phyloP scores from a whole-genome alignment of 2,888 invertebrate genomes.

The Meta bourneti region DNA sequence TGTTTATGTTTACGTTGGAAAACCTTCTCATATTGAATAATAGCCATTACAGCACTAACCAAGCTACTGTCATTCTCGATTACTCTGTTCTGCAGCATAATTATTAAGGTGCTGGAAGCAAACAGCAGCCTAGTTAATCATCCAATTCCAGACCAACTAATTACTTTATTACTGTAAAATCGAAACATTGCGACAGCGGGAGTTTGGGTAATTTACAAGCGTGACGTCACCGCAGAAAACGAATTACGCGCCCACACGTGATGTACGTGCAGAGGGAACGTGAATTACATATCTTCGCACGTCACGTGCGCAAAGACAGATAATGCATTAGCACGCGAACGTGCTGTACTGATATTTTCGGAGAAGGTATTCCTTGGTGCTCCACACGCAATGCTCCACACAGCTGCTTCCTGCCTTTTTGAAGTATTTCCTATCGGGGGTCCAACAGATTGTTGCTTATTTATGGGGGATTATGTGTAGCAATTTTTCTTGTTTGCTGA shows the following conservation, averaged over 20 bases:
- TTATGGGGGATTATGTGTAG: not conserved
- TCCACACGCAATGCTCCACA: conserved; percentile 11
- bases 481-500: not conserved
- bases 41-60: no score
- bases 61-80: no score
- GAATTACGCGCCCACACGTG: conserved; percentile 7
- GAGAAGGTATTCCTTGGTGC: conserved; percentile 4
- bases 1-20: no score
- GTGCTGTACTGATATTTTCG: not conserved
- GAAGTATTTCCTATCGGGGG: not conserved
- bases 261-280: not conserved
- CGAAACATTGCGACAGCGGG: no score
- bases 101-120: no score
- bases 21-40: no score
- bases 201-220: not conserved
- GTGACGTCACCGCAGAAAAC: conserved; percentile 6
- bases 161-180: not conserved
- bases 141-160: not conserved
- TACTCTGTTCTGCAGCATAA: no score
- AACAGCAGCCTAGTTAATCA: no score
- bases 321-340: conserved; percentile 16
- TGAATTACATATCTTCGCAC: not conserved
- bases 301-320: conserved; percentile 25
- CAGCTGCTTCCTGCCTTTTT: conserved; percentile 4
- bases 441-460: not conserved